A percentile compares a stretch with the other conserved stretches of the same genome.
Conservation (phyloP, 2,113 vertebrate genomes). For the Prochilodus magdalenae region DNA sequence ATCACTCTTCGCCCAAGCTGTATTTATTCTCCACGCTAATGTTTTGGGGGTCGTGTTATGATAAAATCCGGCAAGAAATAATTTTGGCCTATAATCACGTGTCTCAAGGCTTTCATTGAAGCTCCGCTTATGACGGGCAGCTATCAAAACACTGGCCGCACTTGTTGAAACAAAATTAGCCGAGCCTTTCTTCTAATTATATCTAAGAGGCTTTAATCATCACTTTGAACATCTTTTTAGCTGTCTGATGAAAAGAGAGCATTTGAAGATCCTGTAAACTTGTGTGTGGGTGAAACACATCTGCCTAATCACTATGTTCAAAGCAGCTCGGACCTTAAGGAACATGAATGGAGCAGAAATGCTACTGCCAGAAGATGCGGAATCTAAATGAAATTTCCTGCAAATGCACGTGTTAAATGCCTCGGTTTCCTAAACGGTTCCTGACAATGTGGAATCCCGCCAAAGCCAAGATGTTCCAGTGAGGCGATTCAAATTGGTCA, state of each 20-base stretch:
- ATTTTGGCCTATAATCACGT: conserved; percentile 38
- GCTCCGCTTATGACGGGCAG: conserved; percentile 33
- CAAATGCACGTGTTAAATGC: too few relatives aligned
- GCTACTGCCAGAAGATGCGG: neutral
- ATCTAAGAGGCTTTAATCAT: conserved; percentile 26
- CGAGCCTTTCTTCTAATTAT: conserved; percentile 1
- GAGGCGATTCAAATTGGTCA: too few relatives aligned
- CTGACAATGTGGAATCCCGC: too few relatives aligned
- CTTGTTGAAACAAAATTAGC: conserved; percentile 34
- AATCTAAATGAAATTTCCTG: too few relatives aligned
- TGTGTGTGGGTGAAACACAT: conserved; percentile 47
- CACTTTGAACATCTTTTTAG: conserved; percentile 17
- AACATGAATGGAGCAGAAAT: conserved; percentile 33
- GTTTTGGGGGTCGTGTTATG: conserved; percentile 26
- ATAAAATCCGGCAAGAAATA: conserved; percentile 21
- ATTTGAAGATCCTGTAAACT: conserved; percentile 44
- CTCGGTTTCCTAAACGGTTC: too few relatives aligned
- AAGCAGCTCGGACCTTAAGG: conserved; percentile 27
- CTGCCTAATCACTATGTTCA: conserved; percentile 45
- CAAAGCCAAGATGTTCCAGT: too few relatives aligned
- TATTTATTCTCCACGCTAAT: conserved; percentile 47
- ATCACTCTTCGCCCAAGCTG: conserved; percentile 22
- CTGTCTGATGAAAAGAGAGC: conserved; percentile 31
- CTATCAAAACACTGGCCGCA: conserved; percentile 32
- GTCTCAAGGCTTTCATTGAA: conserved; percentile 20